A percentile compares a stretch with the other conserved stretches of the same genome.
Conservation (phyloP, 1,140 invertebrate species). For the Cepaea nemoralis region DNA sequence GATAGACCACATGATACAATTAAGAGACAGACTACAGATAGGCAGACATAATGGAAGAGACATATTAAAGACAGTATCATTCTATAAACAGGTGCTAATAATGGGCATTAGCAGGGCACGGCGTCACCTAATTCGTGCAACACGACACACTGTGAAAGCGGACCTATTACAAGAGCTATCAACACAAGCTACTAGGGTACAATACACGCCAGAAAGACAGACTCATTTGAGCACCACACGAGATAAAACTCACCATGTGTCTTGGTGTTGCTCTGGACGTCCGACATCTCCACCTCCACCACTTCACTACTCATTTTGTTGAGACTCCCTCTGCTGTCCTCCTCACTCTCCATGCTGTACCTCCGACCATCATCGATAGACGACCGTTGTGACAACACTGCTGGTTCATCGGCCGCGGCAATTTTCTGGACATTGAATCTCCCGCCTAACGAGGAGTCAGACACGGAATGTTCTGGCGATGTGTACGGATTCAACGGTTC, state of each 20-base stretch:
- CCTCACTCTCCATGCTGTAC: neutral
- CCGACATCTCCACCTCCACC: neutral
- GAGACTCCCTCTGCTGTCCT: neutral
- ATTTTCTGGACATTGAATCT: slow-evolving; percentile 28
- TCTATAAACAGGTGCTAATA: no score
- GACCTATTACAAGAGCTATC: no score
- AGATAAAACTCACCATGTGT: neutral
- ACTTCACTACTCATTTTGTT: neutral
- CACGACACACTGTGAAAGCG: no score
- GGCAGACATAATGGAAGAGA: no score
- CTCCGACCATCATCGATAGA: neutral
- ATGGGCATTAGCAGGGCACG: no score
- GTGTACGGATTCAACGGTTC: slow-evolving; percentile 12
- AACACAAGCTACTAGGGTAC: no score
- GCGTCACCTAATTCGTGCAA: no score
- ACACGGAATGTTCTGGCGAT: neutral
- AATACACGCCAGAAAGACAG: no score
- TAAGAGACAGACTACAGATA: no score
- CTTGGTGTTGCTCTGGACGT: neutral
- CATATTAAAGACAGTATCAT: no score
- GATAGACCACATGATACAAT: no score
- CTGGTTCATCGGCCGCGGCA: neutral
- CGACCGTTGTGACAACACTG: neutral
- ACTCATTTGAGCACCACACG: no score
- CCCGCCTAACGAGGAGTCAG: neutral